Conservation (phyloP, 2,888 invertebrate species). For the Thera britannica region DNA sequence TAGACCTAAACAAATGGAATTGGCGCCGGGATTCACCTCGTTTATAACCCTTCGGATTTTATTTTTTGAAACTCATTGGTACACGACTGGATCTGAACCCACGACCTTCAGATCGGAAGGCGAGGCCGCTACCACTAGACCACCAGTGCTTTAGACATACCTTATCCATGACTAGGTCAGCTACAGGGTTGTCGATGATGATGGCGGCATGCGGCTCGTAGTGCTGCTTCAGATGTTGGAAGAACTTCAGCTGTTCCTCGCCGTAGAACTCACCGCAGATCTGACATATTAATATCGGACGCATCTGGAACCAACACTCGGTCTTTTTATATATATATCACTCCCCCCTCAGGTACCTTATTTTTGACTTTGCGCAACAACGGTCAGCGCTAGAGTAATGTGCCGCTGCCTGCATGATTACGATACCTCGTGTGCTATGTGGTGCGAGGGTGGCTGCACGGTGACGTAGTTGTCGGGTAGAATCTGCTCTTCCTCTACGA, state of each 20-base stretch:
- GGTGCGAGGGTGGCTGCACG: conserved; percentile 63
- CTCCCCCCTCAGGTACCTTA: too few relatives aligned
- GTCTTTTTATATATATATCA: too few relatives aligned
- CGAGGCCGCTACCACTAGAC: too few relatives aligned
- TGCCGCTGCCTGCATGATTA: too few relatives aligned
- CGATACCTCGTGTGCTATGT: conserved; percentile 73
- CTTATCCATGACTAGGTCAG: conserved; percentile 75
- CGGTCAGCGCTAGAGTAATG: too few relatives aligned
- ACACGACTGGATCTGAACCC: too few relatives aligned
- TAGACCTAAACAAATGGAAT: too few relatives aligned
- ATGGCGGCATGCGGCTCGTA: conserved; percentile 87
- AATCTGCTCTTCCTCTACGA: conserved; percentile 69
- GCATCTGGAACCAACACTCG: conserved; percentile 58
- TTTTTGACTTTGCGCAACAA: too few relatives aligned
- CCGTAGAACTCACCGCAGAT: conserved; percentile 90
- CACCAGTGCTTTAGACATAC: conserved; percentile 33
- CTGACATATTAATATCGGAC: conserved; percentile 88
- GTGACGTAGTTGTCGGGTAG: conserved; percentile 71
- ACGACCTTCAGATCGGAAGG: too few relatives aligned
- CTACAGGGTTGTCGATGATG: conserved; percentile 76
- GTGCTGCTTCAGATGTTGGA: conserved; percentile 92
- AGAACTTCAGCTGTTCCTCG: conserved; percentile 92
- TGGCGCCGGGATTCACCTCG: too few relatives aligned
- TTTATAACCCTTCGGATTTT: too few relatives aligned
- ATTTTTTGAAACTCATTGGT: too few relatives aligned